These are phyloP conservation scores for Epizoanthus stellaris DNA, from an alignment of 92 coral and sea anemone species.

Conservation along the genomic window DNA sequence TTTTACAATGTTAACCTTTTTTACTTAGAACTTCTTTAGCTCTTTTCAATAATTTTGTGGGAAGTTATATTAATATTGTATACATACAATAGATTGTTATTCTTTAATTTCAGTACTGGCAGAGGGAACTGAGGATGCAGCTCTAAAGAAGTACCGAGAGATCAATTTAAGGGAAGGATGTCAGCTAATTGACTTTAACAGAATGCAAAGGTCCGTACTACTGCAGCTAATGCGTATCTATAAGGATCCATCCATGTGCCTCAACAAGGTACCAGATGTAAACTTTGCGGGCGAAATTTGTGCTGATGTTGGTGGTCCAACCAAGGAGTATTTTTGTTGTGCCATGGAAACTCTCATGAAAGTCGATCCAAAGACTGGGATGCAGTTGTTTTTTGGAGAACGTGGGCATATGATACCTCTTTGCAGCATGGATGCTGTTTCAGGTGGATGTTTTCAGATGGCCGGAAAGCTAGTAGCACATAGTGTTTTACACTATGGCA, in stretches of 20 bases:
- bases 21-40: too few relatives aligned
- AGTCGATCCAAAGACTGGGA: slow-evolving; percentile 16
- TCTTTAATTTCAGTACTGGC: too few relatives aligned
- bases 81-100: too few relatives aligned
- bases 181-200: slow-evolving; percentile 15
- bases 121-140: too few relatives aligned
- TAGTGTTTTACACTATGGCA: slow-evolving; percentile 47
- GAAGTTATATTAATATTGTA: too few relatives aligned
- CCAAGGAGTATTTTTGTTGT: slow-evolving; percentile 1
- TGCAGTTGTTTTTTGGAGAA: slow-evolving; percentile 42
- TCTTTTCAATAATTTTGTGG: too few relatives aligned
- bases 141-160: not conserved
- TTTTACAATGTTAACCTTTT: too few relatives aligned
- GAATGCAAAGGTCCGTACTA: slow-evolving; percentile 7
- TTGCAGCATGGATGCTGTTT: slow-evolving; percentile 38
- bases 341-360: not conserved
- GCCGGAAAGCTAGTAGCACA: slow-evolving; percentile 51
- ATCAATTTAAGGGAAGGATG: not conserved
- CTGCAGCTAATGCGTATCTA: slow-evolving; percentile 4
- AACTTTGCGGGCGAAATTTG: slow-evolving; percentile 19
- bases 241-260: slow-evolving; percentile 2
- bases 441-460: slow-evolving; percentile 49
- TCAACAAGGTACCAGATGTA: slow-evolving; percentile 14
- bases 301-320: slow-evolving; percentile 22
- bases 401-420: slow-evolving; percentile 46